A percentile compares a stretch with the other conserved stretches of the same genome.
Conservation (phyloP, 2,797 vertebrate genomes). For the Bucorvus abyssinicus region DNA sequence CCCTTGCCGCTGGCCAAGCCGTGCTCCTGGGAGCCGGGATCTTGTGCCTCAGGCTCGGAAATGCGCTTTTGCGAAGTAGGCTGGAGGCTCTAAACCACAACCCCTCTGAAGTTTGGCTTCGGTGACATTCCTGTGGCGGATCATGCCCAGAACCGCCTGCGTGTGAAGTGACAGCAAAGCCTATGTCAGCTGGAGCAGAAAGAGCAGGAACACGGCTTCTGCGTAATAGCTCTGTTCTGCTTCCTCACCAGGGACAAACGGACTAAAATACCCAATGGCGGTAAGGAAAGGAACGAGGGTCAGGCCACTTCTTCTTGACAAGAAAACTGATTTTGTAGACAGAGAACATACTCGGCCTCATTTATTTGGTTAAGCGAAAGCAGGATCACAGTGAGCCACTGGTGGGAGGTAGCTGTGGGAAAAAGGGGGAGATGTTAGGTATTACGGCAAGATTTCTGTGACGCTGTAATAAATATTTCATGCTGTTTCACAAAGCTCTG, state of each 20-base stretch:
- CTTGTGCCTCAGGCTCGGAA: neutral
- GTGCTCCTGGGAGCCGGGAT: neutral
- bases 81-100: neutral
- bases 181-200: slow-evolving; percentile 25
- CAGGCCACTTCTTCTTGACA: slow-evolving; percentile 38
- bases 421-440: neutral
- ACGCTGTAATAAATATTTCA: neutral
- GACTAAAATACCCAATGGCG: slow-evolving; percentile 35
- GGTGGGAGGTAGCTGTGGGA: neutral
- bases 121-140: slow-evolving; percentile 15
- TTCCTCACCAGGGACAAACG: neutral
- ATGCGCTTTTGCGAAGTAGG: neutral
- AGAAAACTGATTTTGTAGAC: neutral
- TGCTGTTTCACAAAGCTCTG: neutral
- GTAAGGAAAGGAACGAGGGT: slow-evolving; percentile 14
- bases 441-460: neutral
- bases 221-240: neutral
- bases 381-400: neutral
- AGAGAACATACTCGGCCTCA: neutral
- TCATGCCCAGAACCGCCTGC: neutral
- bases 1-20: neutral
- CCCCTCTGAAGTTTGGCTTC: slow-evolving; percentile 1
- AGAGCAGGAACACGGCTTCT: neutral
- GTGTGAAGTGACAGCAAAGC: slow-evolving; percentile 31
- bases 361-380: neutral